Evolutionary conservation across 2,797 vertebrate species (phyloP).

Genomic region (Orientallactaga sibirica): DNA sequence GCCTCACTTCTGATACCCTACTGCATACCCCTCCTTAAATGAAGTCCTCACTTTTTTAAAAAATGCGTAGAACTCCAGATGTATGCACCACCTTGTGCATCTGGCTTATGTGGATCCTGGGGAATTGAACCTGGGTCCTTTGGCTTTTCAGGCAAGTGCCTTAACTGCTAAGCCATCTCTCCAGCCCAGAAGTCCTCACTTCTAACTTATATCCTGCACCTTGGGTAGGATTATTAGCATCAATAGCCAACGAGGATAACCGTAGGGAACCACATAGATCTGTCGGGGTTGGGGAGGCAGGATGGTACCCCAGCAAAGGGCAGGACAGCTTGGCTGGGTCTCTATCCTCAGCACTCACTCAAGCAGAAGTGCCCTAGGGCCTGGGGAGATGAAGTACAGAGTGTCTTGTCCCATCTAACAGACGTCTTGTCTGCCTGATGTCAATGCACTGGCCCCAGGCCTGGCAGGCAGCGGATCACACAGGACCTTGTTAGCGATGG

Average conservation of each 20-base stretch:
- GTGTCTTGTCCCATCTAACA: neutral
- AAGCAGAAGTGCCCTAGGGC: neutral
- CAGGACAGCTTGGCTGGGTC: neutral
- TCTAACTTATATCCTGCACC: neutral
- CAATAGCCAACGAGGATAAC: neutral
- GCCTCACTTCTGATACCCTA: no score
- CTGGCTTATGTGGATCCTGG: no score
- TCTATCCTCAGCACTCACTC: slow-evolving; percentile 6
- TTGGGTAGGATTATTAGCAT: neutral
- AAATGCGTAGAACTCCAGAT: no score
- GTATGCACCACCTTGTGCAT: no score
- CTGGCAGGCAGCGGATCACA: neutral
- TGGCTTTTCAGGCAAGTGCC: no score
- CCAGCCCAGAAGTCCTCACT: no score
- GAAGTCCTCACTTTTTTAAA: no score
- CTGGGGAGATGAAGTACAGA: neutral
- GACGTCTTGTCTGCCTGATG: neutral
- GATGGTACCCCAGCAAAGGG: neutral
- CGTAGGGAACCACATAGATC: neutral
- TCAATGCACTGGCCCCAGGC: neutral
- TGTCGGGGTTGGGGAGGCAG: neutral
- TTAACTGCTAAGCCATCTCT: no score
- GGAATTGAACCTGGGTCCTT: no score
- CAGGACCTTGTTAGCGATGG: slow-evolving; percentile 20
- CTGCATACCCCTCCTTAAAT: no score